Conservation (phyloP, 1,140 invertebrate genomes). For the Anadara kagoshimensis region DNA sequence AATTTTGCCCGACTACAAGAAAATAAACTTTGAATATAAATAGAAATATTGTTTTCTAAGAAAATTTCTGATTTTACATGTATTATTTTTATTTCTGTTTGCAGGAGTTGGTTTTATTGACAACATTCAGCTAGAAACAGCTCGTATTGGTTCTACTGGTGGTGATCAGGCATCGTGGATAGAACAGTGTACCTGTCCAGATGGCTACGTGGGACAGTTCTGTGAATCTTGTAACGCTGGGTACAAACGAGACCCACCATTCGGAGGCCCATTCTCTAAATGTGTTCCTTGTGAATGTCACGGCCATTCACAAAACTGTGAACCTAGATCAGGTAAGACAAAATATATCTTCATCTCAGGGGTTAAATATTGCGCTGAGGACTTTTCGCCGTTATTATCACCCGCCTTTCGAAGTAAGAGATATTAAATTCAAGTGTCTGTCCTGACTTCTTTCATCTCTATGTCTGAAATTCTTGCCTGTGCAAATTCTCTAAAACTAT, state of each 20-base stretch:
- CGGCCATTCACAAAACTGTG: constrained; percentile 95
- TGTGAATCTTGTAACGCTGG: constrained; percentile 97
- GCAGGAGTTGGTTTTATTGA: constrained; percentile 90
- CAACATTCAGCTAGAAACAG: constrained; percentile 90
- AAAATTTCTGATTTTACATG: not conserved
- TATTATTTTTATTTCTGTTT: constrained; percentile 7
- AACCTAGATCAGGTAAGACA: constrained; percentile 88
- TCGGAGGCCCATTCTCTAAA: constrained; percentile 91
- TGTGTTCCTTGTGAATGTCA: constrained; percentile 98
- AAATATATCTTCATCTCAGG: too few relatives aligned
- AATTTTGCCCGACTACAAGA: too few relatives aligned
- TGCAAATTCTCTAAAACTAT: too few relatives aligned
- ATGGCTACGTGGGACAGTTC: constrained; percentile 93
- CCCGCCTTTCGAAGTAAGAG: too few relatives aligned
- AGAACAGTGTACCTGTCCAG: constrained; percentile 94
- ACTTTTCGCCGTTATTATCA: too few relatives aligned
- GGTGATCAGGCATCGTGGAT: constrained; percentile 87
- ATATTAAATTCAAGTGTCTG: too few relatives aligned
- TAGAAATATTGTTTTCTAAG: too few relatives aligned
- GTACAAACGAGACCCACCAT: constrained; percentile 90
- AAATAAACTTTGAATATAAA: too few relatives aligned
- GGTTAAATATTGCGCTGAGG: too few relatives aligned
- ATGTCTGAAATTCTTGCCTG: too few relatives aligned
- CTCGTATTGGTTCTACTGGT: constrained; percentile 86
- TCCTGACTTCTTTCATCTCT: too few relatives aligned